Evolutionary conservation across 2,888 invertebrate genomes (phyloP).

Genomic region (Baronia brevicornis): DNA sequence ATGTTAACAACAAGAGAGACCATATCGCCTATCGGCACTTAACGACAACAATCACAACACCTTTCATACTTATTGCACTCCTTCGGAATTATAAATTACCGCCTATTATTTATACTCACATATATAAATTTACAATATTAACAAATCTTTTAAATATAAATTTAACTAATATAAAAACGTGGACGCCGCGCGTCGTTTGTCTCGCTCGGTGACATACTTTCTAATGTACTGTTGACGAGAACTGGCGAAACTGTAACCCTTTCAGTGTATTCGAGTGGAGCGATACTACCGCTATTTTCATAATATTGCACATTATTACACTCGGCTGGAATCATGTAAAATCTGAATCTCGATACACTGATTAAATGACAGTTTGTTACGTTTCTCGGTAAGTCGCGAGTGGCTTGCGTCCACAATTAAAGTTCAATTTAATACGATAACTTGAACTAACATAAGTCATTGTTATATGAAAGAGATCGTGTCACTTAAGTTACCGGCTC

Average conservation of each 20-base stretch:
- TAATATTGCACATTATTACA: conserved; percentile 27
- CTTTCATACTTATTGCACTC: conserved; percentile 73
- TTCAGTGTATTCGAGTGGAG: conserved; percentile 32
- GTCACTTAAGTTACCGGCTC: neutral
- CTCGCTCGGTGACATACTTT: conserved; percentile 10
- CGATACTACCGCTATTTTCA: conserved; percentile 19
- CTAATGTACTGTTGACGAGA: conserved; percentile 15
- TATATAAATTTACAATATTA: too few relatives aligned
- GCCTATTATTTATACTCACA: conserved; percentile 61
- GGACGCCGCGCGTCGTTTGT: conserved; percentile 45
- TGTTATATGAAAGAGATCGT: conserved; percentile 4
- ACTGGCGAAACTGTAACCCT: conserved; percentile 41
- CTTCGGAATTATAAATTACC: conserved; percentile 66
- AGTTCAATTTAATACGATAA: conserved; percentile 4
- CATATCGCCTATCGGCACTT: conserved; percentile 34
- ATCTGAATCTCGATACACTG: conserved; percentile 33
- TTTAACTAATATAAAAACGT: conserved; percentile 64
- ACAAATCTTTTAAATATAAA: conserved; percentile 69
- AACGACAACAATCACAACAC: conserved; percentile 71
- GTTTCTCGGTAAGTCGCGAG: conserved; percentile 15
- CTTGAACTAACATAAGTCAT: too few relatives aligned
- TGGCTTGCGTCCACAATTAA: neutral
- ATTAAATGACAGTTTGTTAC: conserved; percentile 45
- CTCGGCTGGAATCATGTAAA: conserved; percentile 17
- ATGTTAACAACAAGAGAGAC: conserved; percentile 53